phyloP scores from a whole-genome alignment of 2,888 invertebrate genomes.

The Tholera decimalis region DNA sequence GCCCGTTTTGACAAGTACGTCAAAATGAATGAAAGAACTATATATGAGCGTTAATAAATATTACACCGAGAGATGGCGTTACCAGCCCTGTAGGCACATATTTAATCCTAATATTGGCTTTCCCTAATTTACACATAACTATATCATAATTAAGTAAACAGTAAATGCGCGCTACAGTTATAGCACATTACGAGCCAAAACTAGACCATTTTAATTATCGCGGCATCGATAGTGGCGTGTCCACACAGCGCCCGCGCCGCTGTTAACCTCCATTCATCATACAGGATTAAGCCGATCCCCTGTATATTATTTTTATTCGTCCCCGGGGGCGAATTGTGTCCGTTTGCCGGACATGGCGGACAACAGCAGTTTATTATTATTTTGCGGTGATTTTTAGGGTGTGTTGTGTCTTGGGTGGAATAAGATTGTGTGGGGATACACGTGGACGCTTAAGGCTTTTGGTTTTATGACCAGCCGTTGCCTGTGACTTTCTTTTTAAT shows the following conservation, averaged over 20 bases:
- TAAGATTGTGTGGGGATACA: conserved; percentile 29
- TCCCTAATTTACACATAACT: background rate
- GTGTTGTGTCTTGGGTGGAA: conserved; percentile 23
- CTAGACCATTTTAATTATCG: conserved; percentile 59
- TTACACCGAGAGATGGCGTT: no score
- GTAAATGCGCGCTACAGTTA: background rate
- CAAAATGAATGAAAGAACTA: no score
- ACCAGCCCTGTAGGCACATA: background rate
- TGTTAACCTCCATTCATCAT: conserved; percentile 81
- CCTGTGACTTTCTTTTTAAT: background rate
- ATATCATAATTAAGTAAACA: conserved; percentile 10
- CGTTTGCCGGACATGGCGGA: conserved; percentile 70
- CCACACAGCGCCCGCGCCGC: conserved; percentile 60
- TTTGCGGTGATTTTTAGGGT: conserved; percentile 54
- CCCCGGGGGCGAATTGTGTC: conserved; percentile 80
- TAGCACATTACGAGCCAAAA: conserved; percentile 34
- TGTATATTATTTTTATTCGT: conserved; percentile 85
- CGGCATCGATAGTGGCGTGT: conserved; percentile 55
- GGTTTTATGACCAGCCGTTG: background rate
- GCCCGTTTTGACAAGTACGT: no score
- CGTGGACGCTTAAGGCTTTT: background rate
- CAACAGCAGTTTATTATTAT: conserved; percentile 60
- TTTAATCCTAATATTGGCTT: background rate
- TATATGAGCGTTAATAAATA: no score
- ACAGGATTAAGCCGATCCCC: conserved; percentile 83